Evolutionary conservation across 2,113 vertebrate genomes (phyloP).

Genomic region (Carassius gibelio): DNA sequence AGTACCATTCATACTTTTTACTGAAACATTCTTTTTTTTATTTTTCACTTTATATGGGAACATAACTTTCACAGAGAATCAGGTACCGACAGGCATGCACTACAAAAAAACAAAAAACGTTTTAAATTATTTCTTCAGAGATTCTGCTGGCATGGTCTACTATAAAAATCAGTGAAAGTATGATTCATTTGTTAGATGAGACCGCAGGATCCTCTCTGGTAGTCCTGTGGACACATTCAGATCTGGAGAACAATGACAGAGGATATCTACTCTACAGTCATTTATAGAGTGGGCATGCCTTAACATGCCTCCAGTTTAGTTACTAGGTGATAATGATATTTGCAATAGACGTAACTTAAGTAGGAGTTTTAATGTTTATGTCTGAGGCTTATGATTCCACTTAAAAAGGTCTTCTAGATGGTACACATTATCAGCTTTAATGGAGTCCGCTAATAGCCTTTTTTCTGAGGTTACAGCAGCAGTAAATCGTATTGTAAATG

Average conservation of each 20-base stretch:
- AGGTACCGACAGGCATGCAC: slow-evolving; percentile 45
- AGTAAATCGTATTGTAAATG: slow-evolving; percentile 50
- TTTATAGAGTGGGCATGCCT: background rate
- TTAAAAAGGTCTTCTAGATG: slow-evolving; percentile 27
- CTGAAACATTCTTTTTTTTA: too few species aligned
- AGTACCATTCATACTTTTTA: too few species aligned
- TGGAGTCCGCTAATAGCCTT: background rate
- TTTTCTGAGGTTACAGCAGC: slow-evolving; percentile 32
- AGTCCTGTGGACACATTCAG: background rate
- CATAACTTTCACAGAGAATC: slow-evolving; percentile 36
- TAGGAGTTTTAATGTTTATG: background rate
- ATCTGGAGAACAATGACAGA: background rate
- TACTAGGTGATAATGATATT: slow-evolving; percentile 37
- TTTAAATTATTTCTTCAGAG: slow-evolving; percentile 5
- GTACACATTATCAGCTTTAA: background rate
- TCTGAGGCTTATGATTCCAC: slow-evolving; percentile 35
- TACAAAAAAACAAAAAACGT: background rate
- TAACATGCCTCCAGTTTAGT: slow-evolving; percentile 19
- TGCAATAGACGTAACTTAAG: background rate
- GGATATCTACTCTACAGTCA: background rate
- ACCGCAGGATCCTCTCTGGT: background rate
- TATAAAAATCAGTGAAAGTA: slow-evolving; percentile 40
- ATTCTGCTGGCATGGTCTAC: slow-evolving; percentile 54
- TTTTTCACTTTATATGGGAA: background rate
- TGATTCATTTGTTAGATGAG: slow-evolving; percentile 50